Evolutionary conservation across 2,797 vertebrate genomes (phyloP).

Genomic region (Lepus oiostolus): DNA sequence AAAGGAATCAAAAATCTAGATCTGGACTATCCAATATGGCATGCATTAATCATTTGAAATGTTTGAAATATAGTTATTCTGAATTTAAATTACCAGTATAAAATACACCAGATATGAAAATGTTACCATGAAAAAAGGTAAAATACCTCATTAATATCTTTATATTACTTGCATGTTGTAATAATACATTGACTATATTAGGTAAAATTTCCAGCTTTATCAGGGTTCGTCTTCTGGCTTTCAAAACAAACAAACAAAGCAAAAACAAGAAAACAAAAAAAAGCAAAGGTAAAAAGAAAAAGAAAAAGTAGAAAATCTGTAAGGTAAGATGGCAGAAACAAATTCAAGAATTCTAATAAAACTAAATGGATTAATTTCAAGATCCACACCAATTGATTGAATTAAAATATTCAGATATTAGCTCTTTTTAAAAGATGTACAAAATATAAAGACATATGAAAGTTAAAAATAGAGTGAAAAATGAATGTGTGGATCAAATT

Average conservation of each 20-base stretch:
- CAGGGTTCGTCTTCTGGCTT: not conserved
- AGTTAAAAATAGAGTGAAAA: conserved; percentile 1
- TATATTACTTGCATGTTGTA: conserved; percentile 6
- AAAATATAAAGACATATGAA: not conserved
- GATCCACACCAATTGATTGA: not conserved
- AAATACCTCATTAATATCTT: not conserved
- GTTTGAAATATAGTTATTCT: not conserved
- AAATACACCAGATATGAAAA: not conserved
- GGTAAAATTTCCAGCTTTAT: not conserved
- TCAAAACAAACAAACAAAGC: not conserved
- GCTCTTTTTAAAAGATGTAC: not conserved
- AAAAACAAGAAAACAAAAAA: not conserved
- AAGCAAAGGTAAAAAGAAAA: not conserved
- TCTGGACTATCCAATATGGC: not conserved
- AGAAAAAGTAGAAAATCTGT: not conserved
- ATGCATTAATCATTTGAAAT: not conserved
- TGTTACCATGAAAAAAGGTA: not conserved
- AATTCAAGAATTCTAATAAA: conserved; percentile 19
- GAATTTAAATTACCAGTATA: conserved; percentile 27
- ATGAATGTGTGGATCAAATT: not conserved
- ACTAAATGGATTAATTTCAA: not conserved
- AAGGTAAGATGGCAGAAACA: not conserved
- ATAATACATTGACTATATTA: not conserved
- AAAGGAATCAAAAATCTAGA: not conserved
- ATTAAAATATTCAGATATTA: not conserved